phyloP scores from a whole-genome alignment of 2,888 invertebrate genomes.

The Sympetrum striolatum region DNA sequence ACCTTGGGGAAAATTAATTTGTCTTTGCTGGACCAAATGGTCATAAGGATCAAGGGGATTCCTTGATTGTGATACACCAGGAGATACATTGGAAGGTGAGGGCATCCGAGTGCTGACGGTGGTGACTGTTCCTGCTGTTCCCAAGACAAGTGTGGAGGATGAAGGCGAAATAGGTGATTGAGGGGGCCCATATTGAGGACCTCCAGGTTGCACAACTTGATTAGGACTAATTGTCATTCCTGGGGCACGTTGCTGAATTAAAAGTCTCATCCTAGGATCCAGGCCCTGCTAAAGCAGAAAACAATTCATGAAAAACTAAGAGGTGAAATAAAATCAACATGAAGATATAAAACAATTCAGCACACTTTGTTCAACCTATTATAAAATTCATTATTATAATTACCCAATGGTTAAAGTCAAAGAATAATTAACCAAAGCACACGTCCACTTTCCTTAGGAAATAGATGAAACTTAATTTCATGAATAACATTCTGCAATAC shows the following conservation, averaged over 20 bases:
- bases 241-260: conserved; percentile 60
- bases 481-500: no score
- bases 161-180: conserved; percentile 48
- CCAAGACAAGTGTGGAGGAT: conserved; percentile 54
- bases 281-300: conserved; percentile 53
- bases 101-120: conserved; percentile 48
- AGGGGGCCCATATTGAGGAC: conserved; percentile 50
- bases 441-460: no score
- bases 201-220: conserved; percentile 49
- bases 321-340: no score
- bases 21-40: conserved; percentile 58
- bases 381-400: no score
- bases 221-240: conserved; percentile 53
- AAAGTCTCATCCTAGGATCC: conserved; percentile 64
- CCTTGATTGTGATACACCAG: conserved; percentile 45
- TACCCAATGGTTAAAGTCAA: no score
- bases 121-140: conserved; percentile 55
- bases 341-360: no score
- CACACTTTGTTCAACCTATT: no score
- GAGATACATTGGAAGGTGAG: background rate
- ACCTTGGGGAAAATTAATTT: conserved; percentile 48
- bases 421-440: no score
- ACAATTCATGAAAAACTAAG: no score
- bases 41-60: conserved; percentile 59
- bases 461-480: no score